Conservation (phyloP, 2,888 invertebrate species). For the Platycnemis pennipes region DNA sequence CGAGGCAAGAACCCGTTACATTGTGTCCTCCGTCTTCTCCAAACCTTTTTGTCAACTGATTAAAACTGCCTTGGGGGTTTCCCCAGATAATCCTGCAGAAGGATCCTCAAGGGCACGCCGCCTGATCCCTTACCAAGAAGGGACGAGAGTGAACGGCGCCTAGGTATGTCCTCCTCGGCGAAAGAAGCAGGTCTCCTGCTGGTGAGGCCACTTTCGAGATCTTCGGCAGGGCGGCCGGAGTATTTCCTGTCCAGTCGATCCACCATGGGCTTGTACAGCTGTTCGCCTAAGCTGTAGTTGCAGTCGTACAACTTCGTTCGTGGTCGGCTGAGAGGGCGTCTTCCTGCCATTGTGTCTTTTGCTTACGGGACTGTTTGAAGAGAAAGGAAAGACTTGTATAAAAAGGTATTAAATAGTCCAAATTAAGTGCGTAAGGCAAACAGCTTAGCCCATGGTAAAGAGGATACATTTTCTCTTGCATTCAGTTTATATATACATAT, state of each 20-base stretch:
- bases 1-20: conserved; percentile 67
- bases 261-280: conserved; percentile 89
- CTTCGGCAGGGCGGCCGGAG: conserved; percentile 79
- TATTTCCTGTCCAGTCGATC: conserved; percentile 88
- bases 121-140: conserved; percentile 74
- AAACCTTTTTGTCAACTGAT: not conserved
- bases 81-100: conserved; percentile 70
- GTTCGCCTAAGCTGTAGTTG: conserved; percentile 92
- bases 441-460: no score
- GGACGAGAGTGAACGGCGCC: conserved; percentile 46
- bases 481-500: no score
- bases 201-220: conserved; percentile 70
- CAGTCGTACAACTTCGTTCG: conserved; percentile 92
- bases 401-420: no score
- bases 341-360: conserved; percentile 49
- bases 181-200: conserved; percentile 25
- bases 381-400: not conserved
- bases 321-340: conserved; percentile 80
- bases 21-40: not conserved
- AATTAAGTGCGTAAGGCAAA: no score
- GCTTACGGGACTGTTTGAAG: not conserved
- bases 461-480: no score
- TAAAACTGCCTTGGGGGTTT: conserved; percentile 47
- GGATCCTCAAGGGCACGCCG: conserved; percentile 72
- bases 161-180: conserved; percentile 48